Conservation (phyloP, 2,113 vertebrate species). For the Aramus guarauna region DNA sequence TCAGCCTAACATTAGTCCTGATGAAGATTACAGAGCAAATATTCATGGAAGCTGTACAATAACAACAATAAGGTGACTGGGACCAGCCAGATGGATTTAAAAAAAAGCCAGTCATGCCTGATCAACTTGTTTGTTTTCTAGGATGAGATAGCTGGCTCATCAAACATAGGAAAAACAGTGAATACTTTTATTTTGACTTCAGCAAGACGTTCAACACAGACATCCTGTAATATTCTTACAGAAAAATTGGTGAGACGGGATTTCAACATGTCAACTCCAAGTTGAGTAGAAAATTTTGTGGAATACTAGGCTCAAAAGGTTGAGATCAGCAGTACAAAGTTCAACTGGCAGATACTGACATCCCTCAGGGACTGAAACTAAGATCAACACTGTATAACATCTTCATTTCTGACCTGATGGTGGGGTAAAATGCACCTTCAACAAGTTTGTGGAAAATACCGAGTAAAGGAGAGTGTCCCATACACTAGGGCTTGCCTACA, state of each 20-base stretch:
- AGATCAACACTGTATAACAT: not conserved
- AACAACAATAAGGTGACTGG: not conserved
- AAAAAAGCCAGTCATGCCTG: not conserved
- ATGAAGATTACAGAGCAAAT: not conserved
- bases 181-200: not conserved
- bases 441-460: not conserved
- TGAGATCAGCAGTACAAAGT: not conserved
- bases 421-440: not conserved
- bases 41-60: not conserved
- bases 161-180: not conserved
- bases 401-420: not conserved
- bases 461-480: not conserved
- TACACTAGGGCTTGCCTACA: not conserved
- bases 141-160: not conserved
- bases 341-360: not conserved
- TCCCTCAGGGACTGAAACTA: not conserved
- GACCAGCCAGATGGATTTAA: not conserved
- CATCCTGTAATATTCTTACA: not conserved
- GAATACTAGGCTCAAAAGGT: not conserved
- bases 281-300: not conserved
- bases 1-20: not conserved
- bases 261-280: not conserved
- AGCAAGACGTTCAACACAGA: not conserved
- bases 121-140: not conserved
- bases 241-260: not conserved